Percentiles rank a stretch among this genome's conserved stretches.
phyloP scores from a whole-genome alignment of 1,140 invertebrate species.

The Diachasma alloeum region DNA sequence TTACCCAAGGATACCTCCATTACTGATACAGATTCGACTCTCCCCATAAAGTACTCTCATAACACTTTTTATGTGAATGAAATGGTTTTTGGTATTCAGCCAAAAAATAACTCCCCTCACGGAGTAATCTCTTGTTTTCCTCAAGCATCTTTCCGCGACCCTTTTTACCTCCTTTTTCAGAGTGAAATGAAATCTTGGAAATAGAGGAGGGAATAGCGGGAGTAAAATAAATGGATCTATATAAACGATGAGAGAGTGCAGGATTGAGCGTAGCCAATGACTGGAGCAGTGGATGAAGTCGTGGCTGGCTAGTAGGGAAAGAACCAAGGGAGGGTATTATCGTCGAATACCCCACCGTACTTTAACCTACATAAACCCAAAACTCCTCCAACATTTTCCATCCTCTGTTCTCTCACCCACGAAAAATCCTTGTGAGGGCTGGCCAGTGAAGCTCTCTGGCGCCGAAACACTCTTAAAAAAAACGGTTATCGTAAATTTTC shows the following conservation, averaged over 20 bases:
- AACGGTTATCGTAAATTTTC: background rate
- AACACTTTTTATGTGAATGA: background rate
- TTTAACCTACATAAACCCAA: conserved; percentile 8
- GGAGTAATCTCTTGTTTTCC: background rate
- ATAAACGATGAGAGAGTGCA: background rate
- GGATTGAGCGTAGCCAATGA: background rate
- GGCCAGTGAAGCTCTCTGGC: background rate
- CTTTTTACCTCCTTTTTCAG: background rate
- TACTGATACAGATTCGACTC: background rate
- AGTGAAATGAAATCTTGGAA: conserved; percentile 5
- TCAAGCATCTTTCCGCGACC: background rate
- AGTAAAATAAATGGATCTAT: conserved; percentile 6
- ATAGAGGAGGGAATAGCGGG: background rate
- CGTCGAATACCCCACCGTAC: background rate
- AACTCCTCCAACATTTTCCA: background rate
- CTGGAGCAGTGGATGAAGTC: background rate
- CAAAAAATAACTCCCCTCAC: background rate
- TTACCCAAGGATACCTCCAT: background rate
- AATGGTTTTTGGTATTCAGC: background rate
- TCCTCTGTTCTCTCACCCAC: background rate
- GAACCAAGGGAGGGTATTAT: background rate
- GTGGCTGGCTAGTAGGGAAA: background rate
- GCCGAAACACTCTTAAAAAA: background rate
- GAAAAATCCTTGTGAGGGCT: background rate
- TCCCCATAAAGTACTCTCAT: background rate